Base-by-base conservation (phyloP, 1,140 invertebrate species). In the Dendrolimus kikuchii region DNA sequence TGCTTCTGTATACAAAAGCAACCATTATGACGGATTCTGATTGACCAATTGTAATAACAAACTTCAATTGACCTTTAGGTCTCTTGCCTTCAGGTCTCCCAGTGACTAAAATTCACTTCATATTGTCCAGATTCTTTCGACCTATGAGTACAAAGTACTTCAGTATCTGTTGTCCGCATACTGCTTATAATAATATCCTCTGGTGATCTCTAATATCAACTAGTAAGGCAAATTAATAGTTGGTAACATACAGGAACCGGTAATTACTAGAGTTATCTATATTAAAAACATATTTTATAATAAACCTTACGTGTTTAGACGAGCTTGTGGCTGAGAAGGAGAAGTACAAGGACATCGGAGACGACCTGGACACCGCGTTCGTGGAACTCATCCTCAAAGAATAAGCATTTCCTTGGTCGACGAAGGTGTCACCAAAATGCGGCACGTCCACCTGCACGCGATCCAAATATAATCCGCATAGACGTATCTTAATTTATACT, bases 261-360 rank as follows among this genome's bases (percentile, higher is more conserved):
- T 47, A 5, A 60, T 42, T 42, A n/a, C 5, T 9, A 5, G n/a
- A n/a, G n/a, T 45, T 45, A 10, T 5, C n/a, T 10, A 45, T 5
- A n/a, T 10, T 9, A 5, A n/a, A 9, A 66, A 74, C 66, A 67
- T 68, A 66, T 74, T 64, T 74, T 68, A 60, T 60, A 70, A 60
- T 57, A 58, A 53, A 53, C 60, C 53, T 45, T 51, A 46, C 54
- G 71, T 72, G 68, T 93, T 69, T 93, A 99, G 98, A 99, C 93
- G 98, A 99, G 88, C 92, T 99, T 89, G 95, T 99, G 77, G 93
- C 93, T 78, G 97, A 99, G 89, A 99, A 99, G 92, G 98, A 99
- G 90, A 97, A 97, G 88, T 99, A 98, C 95, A 99, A 99, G 91
- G 93, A 96, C 86, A 98, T 99, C 89, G 98, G 96, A 86, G 98